Evolutionary conservation across 2,888 invertebrate species (phyloP).

Genomic region (Eupithecia vulgata): DNA sequence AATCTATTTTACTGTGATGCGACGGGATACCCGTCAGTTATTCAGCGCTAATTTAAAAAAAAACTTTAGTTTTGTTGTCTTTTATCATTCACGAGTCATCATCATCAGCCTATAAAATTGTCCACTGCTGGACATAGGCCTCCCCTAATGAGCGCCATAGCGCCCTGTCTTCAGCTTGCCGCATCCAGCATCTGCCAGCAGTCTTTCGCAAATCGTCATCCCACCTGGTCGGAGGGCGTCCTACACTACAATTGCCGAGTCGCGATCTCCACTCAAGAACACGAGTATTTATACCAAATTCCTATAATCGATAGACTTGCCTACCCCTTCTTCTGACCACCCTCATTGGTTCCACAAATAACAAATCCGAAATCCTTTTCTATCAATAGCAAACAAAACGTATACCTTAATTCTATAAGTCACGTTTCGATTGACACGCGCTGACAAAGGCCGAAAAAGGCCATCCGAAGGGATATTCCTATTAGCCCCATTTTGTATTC

Average conservation of each 20-base stretch:
- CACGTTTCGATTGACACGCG: constrained; percentile 53
- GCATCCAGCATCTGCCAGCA: too few species aligned
- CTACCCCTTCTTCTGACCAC: background rate
- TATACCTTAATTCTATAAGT: constrained; percentile 64
- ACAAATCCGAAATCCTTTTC: constrained; percentile 45
- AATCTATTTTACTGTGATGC: background rate
- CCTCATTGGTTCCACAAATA: constrained; percentile 26
- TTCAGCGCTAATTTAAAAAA: background rate
- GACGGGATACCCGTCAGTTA: background rate
- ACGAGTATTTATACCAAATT: background rate
- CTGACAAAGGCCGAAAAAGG: constrained; percentile 38
- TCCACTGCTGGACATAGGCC: too few species aligned
- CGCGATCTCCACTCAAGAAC: too few species aligned
- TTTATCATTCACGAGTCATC: too few species aligned
- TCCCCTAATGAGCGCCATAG: too few species aligned
- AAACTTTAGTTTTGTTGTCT: background rate
- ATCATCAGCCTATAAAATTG: too few species aligned
- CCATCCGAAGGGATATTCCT: constrained; percentile 2
- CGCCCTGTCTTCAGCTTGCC: too few species aligned
- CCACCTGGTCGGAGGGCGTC: too few species aligned
- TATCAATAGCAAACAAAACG: constrained; percentile 45
- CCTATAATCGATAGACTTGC: background rate
- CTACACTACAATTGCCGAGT: too few species aligned
- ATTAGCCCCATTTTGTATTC: constrained; percentile 4
- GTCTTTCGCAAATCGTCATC: too few species aligned